Evolutionary conservation across 2,888 invertebrate genomes (phyloP).

Genomic region (Meghimatium bilineatum): DNA sequence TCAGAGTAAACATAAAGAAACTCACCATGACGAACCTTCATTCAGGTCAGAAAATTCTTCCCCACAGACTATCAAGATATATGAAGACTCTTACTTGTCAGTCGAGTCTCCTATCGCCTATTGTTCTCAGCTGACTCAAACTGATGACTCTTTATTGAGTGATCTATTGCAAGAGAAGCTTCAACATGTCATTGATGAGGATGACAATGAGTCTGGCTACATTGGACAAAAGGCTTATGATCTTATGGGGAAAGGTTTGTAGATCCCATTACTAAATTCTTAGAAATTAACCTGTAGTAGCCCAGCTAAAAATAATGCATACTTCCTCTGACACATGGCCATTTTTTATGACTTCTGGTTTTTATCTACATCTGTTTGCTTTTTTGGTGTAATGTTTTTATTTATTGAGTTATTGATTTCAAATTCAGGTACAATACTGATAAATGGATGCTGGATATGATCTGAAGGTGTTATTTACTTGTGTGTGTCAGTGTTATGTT

Average conservation of each 20-base stretch:
- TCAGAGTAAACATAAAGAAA: conserved; percentile 9
- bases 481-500: too few relatives aligned
- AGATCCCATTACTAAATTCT: too few relatives aligned
- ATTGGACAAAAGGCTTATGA: conserved; percentile 37
- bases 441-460: too few relatives aligned
- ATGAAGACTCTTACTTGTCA: not conserved
- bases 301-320: too few relatives aligned
- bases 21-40: not conserved
- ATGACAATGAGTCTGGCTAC: conserved; percentile 39
- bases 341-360: too few relatives aligned
- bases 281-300: too few relatives aligned
- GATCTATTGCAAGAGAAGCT: conserved; percentile 8
- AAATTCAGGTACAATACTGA: too few relatives aligned
- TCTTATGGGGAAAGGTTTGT: conserved; percentile 36
- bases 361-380: too few relatives aligned
- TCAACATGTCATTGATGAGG: not conserved
- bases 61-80: conserved; percentile 5
- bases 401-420: too few relatives aligned
- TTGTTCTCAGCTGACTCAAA: conserved; percentile 27
- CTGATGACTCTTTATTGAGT: conserved; percentile 25
- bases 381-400: too few relatives aligned
- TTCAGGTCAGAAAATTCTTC: not conserved
- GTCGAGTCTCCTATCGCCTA: not conserved
- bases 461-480: too few relatives aligned
- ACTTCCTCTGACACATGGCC: too few relatives aligned